phyloP scores from a whole-genome alignment of 2,797 vertebrate species.

The Thunnus albacares region DNA sequence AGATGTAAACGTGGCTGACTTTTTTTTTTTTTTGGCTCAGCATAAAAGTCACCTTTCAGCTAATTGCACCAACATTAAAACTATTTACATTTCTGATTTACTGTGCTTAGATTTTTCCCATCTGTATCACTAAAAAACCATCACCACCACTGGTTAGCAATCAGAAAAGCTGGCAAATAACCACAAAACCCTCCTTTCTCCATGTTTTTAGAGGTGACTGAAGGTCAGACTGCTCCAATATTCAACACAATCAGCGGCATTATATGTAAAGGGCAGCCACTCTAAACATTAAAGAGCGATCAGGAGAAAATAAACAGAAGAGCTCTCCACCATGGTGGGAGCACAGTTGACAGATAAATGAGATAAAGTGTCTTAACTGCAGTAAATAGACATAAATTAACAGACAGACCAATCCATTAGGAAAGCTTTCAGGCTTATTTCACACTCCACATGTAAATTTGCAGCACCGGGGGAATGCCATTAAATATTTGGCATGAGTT shows the following conservation, averaged over 20 bases:
- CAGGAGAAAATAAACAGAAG: conserved; percentile 51
- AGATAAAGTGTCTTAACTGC: conserved; percentile 51
- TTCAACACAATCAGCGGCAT: conserved; percentile 33
- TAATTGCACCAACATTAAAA: background rate
- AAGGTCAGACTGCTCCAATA: conserved; percentile 1
- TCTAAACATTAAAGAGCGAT: conserved; percentile 47
- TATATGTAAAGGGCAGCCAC: conserved; percentile 26
- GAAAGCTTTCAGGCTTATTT: conserved; percentile 60
- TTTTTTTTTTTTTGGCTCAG: background rate
- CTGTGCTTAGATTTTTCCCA: background rate
- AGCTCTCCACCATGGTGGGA: conserved; percentile 7
- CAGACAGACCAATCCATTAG: conserved; percentile 24
- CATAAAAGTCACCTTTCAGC: conserved; percentile 1
- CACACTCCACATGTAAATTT: conserved; percentile 35
- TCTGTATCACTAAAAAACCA: background rate
- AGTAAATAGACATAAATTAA: conserved; percentile 48
- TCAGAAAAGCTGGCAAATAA: background rate
- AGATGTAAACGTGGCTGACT: background rate
- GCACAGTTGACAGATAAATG: conserved; percentile 40
- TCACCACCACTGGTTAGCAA: background rate
- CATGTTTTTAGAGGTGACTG: background rate
- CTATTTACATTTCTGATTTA: background rate
- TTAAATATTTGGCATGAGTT: conserved; percentile 46
- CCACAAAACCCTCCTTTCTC: background rate
- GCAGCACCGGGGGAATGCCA: background rate